These are phyloP conservation scores for Parnassius apollo DNA, from an alignment of 2,888 invertebrate genomes.

Conservation along the genomic window DNA sequence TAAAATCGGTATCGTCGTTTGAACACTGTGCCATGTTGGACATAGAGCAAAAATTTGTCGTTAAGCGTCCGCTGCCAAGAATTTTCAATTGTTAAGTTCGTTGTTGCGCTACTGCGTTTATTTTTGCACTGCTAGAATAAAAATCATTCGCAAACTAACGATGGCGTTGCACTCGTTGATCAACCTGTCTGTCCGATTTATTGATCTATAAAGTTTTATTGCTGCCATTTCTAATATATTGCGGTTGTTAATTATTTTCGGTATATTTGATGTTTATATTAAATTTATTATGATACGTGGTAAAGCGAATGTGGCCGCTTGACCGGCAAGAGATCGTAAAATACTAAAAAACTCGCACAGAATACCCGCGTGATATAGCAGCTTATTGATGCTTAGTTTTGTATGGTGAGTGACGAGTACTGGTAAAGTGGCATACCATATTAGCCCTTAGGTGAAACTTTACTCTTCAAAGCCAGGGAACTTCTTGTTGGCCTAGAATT, in stretches of 20 bases:
- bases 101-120: constrained; percentile 34
- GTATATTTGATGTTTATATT: too few relatives aligned
- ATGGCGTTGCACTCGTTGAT: constrained; percentile 29
- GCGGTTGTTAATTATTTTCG: neutral
- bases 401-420: too few relatives aligned
- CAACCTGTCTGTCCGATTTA: constrained; percentile 22
- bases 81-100: constrained; percentile 49
- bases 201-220: constrained; percentile 14
- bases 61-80: constrained; percentile 53
- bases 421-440: too few relatives aligned
- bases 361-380: too few relatives aligned
- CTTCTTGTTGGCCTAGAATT: too few relatives aligned
- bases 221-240: neutral
- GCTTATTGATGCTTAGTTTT: too few relatives aligned
- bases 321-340: too few relatives aligned
- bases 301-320: too few relatives aligned
- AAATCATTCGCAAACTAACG: constrained; percentile 33
- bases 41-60: constrained; percentile 31
- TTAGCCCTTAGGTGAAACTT: too few relatives aligned
- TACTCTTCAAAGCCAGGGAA: too few relatives aligned
- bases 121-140: constrained; percentile 42
- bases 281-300: too few relatives aligned
- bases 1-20: constrained; percentile 8
- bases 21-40: constrained; percentile 26
- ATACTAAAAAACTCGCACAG: too few relatives aligned